Evolutionary conservation across 1,140 invertebrate genomes (phyloP).

Genomic region (Lepidurus packardi): DNA sequence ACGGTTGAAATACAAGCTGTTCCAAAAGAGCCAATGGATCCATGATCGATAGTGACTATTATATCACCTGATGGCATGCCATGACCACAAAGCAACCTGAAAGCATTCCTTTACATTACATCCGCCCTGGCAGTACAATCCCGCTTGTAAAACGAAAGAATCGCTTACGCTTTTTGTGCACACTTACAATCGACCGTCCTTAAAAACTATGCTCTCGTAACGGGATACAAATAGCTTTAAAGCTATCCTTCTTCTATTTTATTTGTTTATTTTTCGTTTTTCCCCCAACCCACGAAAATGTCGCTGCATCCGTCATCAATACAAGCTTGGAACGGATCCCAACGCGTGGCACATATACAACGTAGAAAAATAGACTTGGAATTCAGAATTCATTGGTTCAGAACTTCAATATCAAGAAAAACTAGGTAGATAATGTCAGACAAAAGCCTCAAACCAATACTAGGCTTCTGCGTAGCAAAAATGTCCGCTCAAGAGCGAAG

Average conservation of each 20-base stretch:
- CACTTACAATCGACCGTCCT: not conserved
- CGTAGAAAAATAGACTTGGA: too few relatives aligned
- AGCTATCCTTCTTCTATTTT: too few relatives aligned
- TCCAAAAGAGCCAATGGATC: not conserved
- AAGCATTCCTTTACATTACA: not conserved
- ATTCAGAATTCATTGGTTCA: not conserved
- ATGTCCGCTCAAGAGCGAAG: not conserved
- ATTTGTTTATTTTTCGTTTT: too few relatives aligned
- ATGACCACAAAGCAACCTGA: not conserved
- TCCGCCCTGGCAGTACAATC: not conserved
- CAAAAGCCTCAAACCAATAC: slow-evolving; percentile 4
- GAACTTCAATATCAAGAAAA: not conserved
- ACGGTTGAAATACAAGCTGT: too few relatives aligned
- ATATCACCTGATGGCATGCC: not conserved
- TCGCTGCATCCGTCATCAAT: too few relatives aligned
- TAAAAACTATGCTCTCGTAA: too few relatives aligned
- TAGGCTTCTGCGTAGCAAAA: not conserved
- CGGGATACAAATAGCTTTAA: too few relatives aligned
- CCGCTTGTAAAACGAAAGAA: too few relatives aligned
- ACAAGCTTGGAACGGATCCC: too few relatives aligned
- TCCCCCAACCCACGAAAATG: too few relatives aligned
- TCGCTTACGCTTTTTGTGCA: not conserved
- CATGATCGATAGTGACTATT: not conserved
- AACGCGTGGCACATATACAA: too few relatives aligned
- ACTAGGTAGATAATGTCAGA: not conserved